These are phyloP conservation scores for Drosophila differens DNA, from an alignment of 2,888 invertebrate genomes.

Conservation along the genomic window DNA sequence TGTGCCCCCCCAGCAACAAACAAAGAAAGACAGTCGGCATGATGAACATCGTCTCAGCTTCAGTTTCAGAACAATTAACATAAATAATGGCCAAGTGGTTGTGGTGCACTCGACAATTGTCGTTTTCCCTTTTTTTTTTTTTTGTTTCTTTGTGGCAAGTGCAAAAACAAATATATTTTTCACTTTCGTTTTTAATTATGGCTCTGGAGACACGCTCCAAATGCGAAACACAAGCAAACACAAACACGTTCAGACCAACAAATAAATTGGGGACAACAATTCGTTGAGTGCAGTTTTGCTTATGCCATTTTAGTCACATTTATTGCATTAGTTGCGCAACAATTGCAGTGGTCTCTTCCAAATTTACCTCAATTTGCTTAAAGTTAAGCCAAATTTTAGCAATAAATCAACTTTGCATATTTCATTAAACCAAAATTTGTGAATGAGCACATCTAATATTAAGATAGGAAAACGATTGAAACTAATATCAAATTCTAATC, in stretches of 20 bases:
- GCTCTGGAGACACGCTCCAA: constrained; percentile 67
- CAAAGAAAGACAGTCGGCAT: constrained; percentile 49
- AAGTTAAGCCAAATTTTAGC: neutral
- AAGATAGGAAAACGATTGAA: too few species aligned
- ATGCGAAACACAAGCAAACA: constrained; percentile 54
- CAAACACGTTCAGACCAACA: constrained; percentile 4
- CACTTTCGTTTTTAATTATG: constrained; percentile 70
- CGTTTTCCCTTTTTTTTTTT: constrained; percentile 4
- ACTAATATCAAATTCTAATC: too few species aligned
- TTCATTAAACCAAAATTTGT: neutral
- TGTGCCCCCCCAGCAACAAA: constrained; percentile 38
- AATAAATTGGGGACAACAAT: constrained; percentile 26
- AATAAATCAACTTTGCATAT: neutral
- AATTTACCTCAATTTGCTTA: neutral
- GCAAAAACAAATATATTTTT: constrained; percentile 64
- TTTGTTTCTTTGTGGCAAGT: constrained; percentile 39
- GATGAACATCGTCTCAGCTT: constrained; percentile 65
- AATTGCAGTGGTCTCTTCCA: neutral
- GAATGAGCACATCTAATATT: too few species aligned
- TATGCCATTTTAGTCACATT: neutral
- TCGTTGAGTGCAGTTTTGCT: neutral
- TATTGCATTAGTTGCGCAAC: neutral
- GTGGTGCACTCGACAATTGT: constrained; percentile 23
- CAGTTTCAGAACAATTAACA: constrained; percentile 66
- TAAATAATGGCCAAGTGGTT: constrained; percentile 75